Base-by-base conservation (phyloP, 2,888 invertebrate species). In the Campoplex nolae region DNA sequence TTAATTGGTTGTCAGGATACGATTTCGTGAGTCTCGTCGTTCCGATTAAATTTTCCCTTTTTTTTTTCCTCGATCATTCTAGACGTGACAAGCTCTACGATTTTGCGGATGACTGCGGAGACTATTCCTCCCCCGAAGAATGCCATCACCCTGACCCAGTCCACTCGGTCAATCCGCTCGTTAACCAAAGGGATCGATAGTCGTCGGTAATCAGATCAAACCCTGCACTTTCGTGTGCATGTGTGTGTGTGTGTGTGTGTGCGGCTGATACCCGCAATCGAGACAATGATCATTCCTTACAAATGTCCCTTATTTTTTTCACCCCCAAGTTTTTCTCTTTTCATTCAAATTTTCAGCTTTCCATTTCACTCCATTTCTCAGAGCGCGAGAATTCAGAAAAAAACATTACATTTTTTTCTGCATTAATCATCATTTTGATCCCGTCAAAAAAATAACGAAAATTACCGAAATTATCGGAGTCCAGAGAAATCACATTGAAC, bases 151-250 rank as follows among this genome's bases (percentile, higher is more conserved):
- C 90, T 92, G 92, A 92, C 92, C 92, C 88, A 86, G 86, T 88
- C 84, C 48, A 91, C 91, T 90, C 91, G 88, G 89, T 89, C 88
- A 91, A 90, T 91, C 90, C 89, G 90, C 91, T 92, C 91, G 90
- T 93, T 91, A 92, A 92, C 80, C 35, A 56, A 88, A 88, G 89
- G 89, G 90, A 93, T 93, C 93, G 93, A 93, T 93, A 93, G 90
- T 91, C 51, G 4, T 70, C 89, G 89, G 92, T 93, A 93, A 93
- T 93, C 93, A 92, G 93, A 93, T 93, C 91, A 93, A 91, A 91
- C 70, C 92, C 78, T 78, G 91, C 90, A 89, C 89, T 90, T 90
- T 23, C 81, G 38, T 38, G 38, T 38, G 38, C 6, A 6, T 38
- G 38, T 38, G 38, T 38, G 38, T 38, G 38, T 38, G 11, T 45